A percentile compares a stretch with the other conserved stretches of the same genome.
phyloP scores from a whole-genome alignment of 2,113 vertebrate genomes.

The Bos javanicus region DNA sequence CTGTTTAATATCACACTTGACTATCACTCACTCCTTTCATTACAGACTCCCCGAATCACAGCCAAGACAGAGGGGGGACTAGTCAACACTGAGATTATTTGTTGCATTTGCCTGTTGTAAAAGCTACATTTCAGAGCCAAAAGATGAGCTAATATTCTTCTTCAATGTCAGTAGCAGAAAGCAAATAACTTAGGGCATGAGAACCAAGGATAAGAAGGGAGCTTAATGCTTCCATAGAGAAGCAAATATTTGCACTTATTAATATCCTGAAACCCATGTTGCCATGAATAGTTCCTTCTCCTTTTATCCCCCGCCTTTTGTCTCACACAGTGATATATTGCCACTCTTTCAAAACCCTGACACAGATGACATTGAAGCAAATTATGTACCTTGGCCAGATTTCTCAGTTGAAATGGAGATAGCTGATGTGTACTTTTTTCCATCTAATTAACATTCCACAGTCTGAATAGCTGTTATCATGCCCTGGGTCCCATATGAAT shows the following conservation, averaged over 20 bases:
- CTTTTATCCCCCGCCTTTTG: constrained; percentile 52
- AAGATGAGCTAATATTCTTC: constrained; percentile 35
- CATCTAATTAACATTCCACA: constrained; percentile 79
- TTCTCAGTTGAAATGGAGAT: constrained; percentile 69
- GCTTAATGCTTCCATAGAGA: constrained; percentile 46
- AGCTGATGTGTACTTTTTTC: constrained; percentile 70
- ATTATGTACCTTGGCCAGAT: constrained; percentile 73
- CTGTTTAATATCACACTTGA: constrained; percentile 10
- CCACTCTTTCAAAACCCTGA: constrained; percentile 74
- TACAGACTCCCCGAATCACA: neutral
- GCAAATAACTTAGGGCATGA: constrained; percentile 47
- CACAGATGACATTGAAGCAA: constrained; percentile 75
- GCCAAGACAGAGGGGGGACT: neutral
- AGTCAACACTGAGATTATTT: neutral
- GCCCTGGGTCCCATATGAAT: constrained; percentile 74
- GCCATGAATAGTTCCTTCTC: constrained; percentile 38
- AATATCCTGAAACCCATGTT: constrained; percentile 55
- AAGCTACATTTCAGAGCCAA: constrained; percentile 39
- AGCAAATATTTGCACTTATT: constrained; percentile 70
- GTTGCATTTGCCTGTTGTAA: constrained; percentile 11
- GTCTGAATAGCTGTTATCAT: constrained; percentile 76
- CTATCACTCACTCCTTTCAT: neutral
- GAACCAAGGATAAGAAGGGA: constrained; percentile 51
- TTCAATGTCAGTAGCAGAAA: constrained; percentile 59
- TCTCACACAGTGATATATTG: constrained; percentile 50